Base-by-base conservation (phyloP, 53 echinoderm and acorn worm genomes). In the Henricia sp. region DNA sequence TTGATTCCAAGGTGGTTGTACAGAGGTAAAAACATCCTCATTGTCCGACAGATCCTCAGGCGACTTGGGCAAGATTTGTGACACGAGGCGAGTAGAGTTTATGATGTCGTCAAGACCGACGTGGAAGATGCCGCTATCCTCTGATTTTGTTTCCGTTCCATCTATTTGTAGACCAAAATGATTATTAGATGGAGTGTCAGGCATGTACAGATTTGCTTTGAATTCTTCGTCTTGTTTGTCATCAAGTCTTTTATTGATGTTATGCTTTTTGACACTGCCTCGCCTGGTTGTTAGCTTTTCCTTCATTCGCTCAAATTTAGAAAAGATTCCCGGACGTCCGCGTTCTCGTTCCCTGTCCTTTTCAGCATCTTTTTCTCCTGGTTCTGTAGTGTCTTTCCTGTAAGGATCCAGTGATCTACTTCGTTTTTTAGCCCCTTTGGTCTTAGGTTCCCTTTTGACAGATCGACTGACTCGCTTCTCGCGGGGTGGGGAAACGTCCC, bases 111-210 rank as follows among this genome's bases (percentile, higher is more conserved):
- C 94, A 9, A 70, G 80, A 39, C 85, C 87, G 42, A 78, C 58
- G 23, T 95, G 95, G 71, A 75, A 95, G 42, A 95, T 92, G 12
- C 95, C 95, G 71, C 95, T 95, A 69, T 95, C 95, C 44, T 95
- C 95, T 4, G 95, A 95, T 41, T 95, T 95, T 30, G 95, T 95
- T 67, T 95, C 95, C 10, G 91, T 72, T 9, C 95, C 95, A 54
- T 95, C 95, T 54, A 77, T 91, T 6, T 87, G 91, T 11, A 85
- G 68, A 26, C 80, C 82, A 41, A 88, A 83, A 13, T 62, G 80
- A 19, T 80, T 64, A 4, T 48, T 64, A 32, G 67, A 86, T 5
- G 72, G 50, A 0, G 41, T 38, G 40, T 86, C 86, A 12, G 68
- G 67, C 53, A 67, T 46, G 17, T 65, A 52, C 28, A 43, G 57